Conservation (phyloP, 2,888 invertebrate species). For the Hydrotaea cyrtoneurina region DNA sequence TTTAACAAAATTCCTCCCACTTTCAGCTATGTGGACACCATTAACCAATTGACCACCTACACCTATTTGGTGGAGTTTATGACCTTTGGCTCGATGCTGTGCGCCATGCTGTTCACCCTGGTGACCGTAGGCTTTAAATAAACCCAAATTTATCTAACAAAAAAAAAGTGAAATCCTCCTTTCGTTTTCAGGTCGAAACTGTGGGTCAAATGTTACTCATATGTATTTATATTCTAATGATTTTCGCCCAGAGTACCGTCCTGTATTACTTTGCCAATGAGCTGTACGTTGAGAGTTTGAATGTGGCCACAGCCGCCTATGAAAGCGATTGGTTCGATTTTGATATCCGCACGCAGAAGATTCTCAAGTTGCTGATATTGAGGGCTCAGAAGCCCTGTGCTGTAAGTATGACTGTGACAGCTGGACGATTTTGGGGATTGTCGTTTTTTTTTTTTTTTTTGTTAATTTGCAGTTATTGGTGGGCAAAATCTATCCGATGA, state of each 20-base stretch:
- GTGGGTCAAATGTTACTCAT: slow-evolving; percentile 71
- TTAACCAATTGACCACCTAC: slow-evolving; percentile 45
- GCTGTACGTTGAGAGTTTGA: slow-evolving; percentile 73
- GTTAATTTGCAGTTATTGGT: slow-evolving; percentile 72
- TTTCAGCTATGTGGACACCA: slow-evolving; percentile 42
- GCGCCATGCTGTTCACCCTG: slow-evolving; percentile 71
- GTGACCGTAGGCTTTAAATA: slow-evolving; percentile 63
- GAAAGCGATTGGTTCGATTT: slow-evolving; percentile 74
- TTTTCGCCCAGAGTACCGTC: slow-evolving; percentile 72
- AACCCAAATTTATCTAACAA: not conserved
- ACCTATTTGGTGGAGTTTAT: slow-evolving; percentile 66
- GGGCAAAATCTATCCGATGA: slow-evolving; percentile 75
- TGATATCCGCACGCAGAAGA: slow-evolving; percentile 72
- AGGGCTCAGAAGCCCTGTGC: slow-evolving; percentile 74
- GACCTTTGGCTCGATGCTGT: slow-evolving; percentile 70
- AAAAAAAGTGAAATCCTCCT: not conserved
- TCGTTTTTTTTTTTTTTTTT: too few relatives aligned
- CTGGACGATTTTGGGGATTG: too few relatives aligned
- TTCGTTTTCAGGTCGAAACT: slow-evolving; percentile 69
- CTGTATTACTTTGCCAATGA: slow-evolving; percentile 75
- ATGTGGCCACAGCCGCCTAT: slow-evolving; percentile 72
- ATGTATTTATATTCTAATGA: slow-evolving; percentile 72
- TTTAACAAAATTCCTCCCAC: too few relatives aligned
- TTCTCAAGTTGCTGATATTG: slow-evolving; percentile 72
- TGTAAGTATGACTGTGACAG: too few relatives aligned